Evolutionary conservation across 2,113 vertebrate species (phyloP).

Genomic region (Jacana jacana): DNA sequence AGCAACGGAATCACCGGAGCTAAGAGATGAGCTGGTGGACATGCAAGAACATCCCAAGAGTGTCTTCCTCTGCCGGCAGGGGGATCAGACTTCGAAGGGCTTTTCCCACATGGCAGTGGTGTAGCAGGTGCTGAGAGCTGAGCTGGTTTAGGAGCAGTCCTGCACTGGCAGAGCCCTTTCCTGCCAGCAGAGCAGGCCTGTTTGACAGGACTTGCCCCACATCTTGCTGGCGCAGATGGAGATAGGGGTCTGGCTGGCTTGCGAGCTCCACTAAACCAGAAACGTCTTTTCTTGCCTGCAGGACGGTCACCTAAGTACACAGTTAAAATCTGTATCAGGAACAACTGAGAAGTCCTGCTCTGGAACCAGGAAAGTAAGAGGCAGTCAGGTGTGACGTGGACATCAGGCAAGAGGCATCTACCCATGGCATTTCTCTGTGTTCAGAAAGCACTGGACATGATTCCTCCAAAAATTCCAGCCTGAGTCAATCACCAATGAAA

Average conservation of each 20-base stretch:
- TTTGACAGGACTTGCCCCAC: not conserved
- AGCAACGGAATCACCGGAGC: not conserved
- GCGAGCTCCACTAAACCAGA: constrained; percentile 40
- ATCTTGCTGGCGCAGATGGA: not conserved
- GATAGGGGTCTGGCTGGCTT: not conserved
- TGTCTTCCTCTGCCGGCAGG: not conserved
- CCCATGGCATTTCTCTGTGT: accelerated
- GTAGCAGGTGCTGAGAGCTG: not conserved
- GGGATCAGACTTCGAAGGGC: not conserved
- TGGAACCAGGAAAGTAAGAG: not conserved
- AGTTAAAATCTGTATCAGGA: constrained; percentile 47
- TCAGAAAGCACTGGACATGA: not conserved
- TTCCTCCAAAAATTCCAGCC: not conserved
- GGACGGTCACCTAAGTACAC: constrained; percentile 51
- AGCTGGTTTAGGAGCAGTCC: not conserved
- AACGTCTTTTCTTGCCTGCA: constrained; percentile 45
- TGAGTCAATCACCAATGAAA: not conserved
- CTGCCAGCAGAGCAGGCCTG: not conserved
- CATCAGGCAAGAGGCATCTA: not conserved
- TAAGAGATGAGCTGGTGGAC: not conserved
- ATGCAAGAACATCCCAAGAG: not conserved
- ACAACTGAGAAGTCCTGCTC: not conserved
- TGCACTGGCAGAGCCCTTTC: not conserved
- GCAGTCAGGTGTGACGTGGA: not conserved
- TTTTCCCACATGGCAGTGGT: not conserved